Evolutionary conservation across 2,797 vertebrate genomes (phyloP).

Genomic region (Labeo calbasu): DNA sequence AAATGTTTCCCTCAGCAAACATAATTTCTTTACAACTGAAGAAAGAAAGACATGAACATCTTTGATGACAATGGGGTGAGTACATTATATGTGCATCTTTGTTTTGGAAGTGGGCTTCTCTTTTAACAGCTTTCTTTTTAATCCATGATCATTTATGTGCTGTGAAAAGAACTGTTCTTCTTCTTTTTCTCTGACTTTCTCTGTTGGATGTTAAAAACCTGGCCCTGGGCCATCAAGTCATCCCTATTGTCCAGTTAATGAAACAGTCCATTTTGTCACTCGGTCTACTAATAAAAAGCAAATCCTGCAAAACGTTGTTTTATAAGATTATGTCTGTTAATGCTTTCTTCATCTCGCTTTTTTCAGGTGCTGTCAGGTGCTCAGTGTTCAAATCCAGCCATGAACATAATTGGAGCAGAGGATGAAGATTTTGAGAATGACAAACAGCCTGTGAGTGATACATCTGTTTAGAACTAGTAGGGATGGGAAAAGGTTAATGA

Average conservation of each 20-base stretch:
- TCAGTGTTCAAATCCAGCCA: slow-evolving; percentile 73
- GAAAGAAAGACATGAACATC: too few species aligned
- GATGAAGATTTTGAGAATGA: slow-evolving; percentile 95
- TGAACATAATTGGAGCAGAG: slow-evolving; percentile 91
- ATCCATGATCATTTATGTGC: neutral
- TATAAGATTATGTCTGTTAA: slow-evolving; percentile 13
- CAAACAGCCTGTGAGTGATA: slow-evolving; percentile 81
- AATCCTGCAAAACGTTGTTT: slow-evolving; percentile 4
- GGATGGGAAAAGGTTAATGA: neutral
- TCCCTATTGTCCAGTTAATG: neutral
- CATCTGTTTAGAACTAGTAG: neutral
- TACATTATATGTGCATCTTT: too few species aligned
- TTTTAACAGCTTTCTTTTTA: neutral
- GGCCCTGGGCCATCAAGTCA: neutral
- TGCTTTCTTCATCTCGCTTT: neutral
- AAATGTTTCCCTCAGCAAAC: too few species aligned
- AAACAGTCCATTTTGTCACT: neutral
- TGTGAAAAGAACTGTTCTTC: neutral
- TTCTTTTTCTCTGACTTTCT: slow-evolving; percentile 2
- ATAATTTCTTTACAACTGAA: too few species aligned
- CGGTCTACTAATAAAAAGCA: neutral
- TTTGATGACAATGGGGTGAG: too few species aligned
- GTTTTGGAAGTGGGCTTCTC: too few species aligned
- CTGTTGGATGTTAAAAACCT: neutral
- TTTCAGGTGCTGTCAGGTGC: slow-evolving; percentile 68